Evolutionary conservation across 2,888 invertebrate species (phyloP).

Genomic region (Pemphredon lugubris): DNA sequence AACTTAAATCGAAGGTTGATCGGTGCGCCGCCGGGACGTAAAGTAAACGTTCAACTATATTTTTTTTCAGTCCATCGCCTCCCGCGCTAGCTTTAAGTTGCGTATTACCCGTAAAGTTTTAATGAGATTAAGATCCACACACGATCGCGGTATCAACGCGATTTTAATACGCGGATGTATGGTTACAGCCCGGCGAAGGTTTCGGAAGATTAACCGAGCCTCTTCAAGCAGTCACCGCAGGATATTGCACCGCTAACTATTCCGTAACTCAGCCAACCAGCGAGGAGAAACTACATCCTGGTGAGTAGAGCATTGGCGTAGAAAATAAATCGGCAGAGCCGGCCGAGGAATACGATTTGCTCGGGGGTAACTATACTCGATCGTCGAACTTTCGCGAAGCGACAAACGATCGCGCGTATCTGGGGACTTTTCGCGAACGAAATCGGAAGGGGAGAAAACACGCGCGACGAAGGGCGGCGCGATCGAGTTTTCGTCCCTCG

Average conservation of each 20-base stretch:
- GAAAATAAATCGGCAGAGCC: background rate
- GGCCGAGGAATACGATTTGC: background rate
- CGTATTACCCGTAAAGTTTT: no score
- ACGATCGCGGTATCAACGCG: no score
- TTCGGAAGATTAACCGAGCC: conserved; percentile 69
- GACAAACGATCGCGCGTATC: no score
- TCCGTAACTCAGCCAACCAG: conserved; percentile 48
- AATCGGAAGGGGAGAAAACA: no score
- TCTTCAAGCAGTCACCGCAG: conserved; percentile 59
- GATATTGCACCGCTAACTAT: conserved; percentile 67
- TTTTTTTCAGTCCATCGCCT: no score
- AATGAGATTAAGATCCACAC: no score
- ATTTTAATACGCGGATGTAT: background rate
- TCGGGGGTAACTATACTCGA: conserved; percentile 9
- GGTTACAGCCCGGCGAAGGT: conserved; percentile 69
- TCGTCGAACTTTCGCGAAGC: no score
- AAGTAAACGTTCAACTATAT: no score
- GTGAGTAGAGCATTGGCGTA: conserved; percentile 40
- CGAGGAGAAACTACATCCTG: conserved; percentile 56
- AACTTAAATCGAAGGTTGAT: no score
- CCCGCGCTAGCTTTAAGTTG: no score
- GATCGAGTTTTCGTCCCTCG: conserved; percentile 46
- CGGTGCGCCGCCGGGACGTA: no score
- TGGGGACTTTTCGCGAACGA: conserved; percentile 15
- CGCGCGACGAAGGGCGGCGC: conserved; percentile 30